phyloP scores from a whole-genome alignment of 2,113 vertebrate genomes.

The Colossoma macropomum region DNA sequence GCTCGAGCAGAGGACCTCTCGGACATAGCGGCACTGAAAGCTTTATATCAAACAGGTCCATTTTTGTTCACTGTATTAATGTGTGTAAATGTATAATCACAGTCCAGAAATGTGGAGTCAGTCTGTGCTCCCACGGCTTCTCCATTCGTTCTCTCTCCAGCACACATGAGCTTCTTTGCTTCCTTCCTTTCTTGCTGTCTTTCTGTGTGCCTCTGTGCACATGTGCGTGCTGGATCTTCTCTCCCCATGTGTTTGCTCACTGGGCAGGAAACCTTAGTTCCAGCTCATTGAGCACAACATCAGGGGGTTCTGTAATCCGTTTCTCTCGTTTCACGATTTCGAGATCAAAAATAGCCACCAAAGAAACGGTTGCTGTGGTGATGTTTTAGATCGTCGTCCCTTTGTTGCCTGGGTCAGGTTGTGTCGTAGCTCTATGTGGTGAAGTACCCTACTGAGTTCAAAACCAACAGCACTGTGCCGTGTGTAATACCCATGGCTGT shows the following conservation, averaged over 20 bases:
- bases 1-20: slow-evolving; percentile 96
- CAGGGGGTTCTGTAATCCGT: slow-evolving; percentile 55
- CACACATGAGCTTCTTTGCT: background rate
- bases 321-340: slow-evolving; percentile 56
- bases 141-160: background rate
- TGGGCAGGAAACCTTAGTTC: slow-evolving; percentile 58
- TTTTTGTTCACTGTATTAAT: slow-evolving; percentile 3
- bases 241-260: slow-evolving; percentile 47
- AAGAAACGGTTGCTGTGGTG: slow-evolving; percentile 40
- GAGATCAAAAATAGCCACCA: slow-evolving; percentile 54
- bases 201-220: slow-evolving; percentile 30
- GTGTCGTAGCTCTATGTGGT: slow-evolving; percentile 11
- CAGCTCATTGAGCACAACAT: slow-evolving; percentile 52
- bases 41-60: slow-evolving; percentile 96
- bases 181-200: background rate
- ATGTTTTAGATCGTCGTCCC: slow-evolving; percentile 15
- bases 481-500: background rate
- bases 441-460: slow-evolving; percentile 9
- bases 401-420: slow-evolving; percentile 30
- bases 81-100: slow-evolving; percentile 3
- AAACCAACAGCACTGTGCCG: background rate
- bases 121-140: background rate
- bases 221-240: slow-evolving; percentile 51
- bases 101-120: slow-evolving; percentile 4
- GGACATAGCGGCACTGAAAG: slow-evolving; percentile 95